Evolutionary conservation across 2,113 vertebrate genomes (phyloP).

Genomic region (Pomatostomus ruficeps): DNA sequence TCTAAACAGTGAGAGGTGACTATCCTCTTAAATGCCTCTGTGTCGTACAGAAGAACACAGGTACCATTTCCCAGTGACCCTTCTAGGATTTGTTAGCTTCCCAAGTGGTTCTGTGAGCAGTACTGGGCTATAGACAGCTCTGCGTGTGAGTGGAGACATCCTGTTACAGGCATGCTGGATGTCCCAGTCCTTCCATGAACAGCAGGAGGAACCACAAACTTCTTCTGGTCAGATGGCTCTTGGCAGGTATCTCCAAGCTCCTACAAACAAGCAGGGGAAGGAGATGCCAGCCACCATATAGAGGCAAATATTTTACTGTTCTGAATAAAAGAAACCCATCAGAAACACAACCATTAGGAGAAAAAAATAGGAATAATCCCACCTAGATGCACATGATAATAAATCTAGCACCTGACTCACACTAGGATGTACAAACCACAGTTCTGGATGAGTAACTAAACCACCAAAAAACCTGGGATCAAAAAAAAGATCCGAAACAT

Average conservation of each 20-base stretch:
- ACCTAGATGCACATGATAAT: neutral
- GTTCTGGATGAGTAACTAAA: neutral
- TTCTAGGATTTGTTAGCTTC: neutral
- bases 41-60: neutral
- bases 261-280: neutral
- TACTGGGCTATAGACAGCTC: accelerated
- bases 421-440: neutral
- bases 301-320: neutral
- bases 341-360: neutral
- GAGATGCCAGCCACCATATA: neutral
- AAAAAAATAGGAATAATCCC: neutral
- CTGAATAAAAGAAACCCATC: neutral
- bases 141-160: neutral
- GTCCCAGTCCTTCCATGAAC: neutral
- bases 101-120: neutral
- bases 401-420: neutral
- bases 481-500: neutral
- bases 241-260: neutral
- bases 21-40: neutral
- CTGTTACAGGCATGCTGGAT: neutral
- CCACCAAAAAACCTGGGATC: neutral
- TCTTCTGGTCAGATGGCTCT: neutral
- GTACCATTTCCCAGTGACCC: accelerated
- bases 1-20: neutral
- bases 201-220: neutral